Evolutionary conservation across 2,888 invertebrate genomes (phyloP), one percentile per base, ranked within the genome.

Genomic region (Coenonympha glycerion): DNA sequence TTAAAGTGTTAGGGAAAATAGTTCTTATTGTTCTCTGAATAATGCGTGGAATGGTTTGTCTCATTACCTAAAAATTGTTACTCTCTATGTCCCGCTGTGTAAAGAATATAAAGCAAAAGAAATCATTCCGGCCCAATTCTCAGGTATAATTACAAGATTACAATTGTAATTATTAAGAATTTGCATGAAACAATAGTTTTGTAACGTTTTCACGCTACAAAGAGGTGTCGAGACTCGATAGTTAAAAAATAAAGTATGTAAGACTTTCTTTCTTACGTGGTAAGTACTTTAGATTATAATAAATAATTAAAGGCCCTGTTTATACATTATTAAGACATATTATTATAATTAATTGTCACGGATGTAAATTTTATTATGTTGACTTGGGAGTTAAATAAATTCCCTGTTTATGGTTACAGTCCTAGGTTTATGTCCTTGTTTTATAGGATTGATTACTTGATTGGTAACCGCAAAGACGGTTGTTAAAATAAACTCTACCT

Each of bases 71-170:
- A 11, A 36, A 34, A 28, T 37, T 39, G 31, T 49, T 26, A 40
- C 8, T 47, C 42, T 26, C 11, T 15, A 28, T 24, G 22, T 41
- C 56, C 57, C 49, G 55, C 49, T 49, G 60, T 47, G 60, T 33
- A 47, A 13, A 3, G 44, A 22, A 37, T 49, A 24, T 37, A 56
- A 50, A 42, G 47, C 60, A 57, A 61, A 56, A 55, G 60, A 58
- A 69, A 70, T 75, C 65, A 75, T 77, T 75, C 68, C 81, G 76
- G 76, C 66, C 70, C 73, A 71, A 68, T 75, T 70, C 22, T 6
- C 31, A 22, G 13, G 30, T 31, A 61, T 58, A 74, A 82, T 76
- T 76, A 76, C 54, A 61, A 67, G 66, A 63, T 66, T 63, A 67
- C 59, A 56, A 66, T 66, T 58, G 58, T 63, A 61, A 60, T 62